Conservation (phyloP, 2,797 vertebrate genomes). For the Orestias chungarensis region DNA sequence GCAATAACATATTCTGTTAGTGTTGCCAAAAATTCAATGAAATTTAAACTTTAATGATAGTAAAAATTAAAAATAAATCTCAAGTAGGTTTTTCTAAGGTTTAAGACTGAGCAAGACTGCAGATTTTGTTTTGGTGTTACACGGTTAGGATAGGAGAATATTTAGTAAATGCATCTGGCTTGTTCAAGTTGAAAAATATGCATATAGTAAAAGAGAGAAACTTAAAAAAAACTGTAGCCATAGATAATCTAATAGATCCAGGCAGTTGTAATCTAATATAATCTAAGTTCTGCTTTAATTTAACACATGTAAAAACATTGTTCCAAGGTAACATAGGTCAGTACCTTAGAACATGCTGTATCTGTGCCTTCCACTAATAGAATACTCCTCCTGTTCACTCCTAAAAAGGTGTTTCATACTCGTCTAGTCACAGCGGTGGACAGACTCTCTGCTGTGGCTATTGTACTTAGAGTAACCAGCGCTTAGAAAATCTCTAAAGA, state of each 20-base stretch:
- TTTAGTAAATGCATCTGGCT: constrained; percentile 7
- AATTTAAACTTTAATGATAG: neutral
- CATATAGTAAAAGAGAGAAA: constrained; percentile 27
- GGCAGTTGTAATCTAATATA: constrained; percentile 36
- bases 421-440: constrained; percentile 63
- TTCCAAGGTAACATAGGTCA: constrained; percentile 25
- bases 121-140: neutral
- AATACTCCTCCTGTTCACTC: constrained; percentile 58
- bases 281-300: constrained; percentile 41
- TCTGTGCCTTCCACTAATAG: constrained; percentile 53
- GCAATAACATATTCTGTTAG: too few species aligned
- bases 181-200: constrained; percentile 10
- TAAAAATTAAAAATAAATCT: neutral
- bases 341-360: constrained; percentile 35
- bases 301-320: constrained; percentile 53
- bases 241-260: constrained; percentile 45
- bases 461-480: constrained; percentile 64
- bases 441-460: constrained; percentile 57
- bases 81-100: neutral
- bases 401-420: constrained; percentile 65
- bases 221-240: constrained; percentile 32
- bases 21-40: neutral
- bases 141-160: neutral
- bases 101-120: neutral
- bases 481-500: constrained; percentile 67